A percentile compares a stretch with the other conserved stretches of the same genome.
Evolutionary conservation across 2,797 vertebrate species (phyloP).

Genomic region (Pangasius krempfi): DNA sequence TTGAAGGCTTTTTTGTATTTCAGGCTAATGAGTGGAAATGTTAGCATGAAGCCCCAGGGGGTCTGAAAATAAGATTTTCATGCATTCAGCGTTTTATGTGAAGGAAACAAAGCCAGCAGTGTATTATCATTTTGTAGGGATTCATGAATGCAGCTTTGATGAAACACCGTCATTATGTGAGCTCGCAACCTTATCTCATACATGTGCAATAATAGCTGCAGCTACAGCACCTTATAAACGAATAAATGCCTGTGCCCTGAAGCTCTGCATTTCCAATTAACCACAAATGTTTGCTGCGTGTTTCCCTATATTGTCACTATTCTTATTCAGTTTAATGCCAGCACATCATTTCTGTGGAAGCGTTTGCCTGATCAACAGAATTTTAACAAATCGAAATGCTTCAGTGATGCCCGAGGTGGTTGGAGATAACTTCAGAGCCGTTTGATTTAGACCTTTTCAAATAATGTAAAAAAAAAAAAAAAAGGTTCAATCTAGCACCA

Average conservation of each 20-base stretch:
- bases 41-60: conserved; percentile 24
- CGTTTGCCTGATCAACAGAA: conserved; percentile 19
- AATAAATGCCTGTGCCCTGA: neutral
- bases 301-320: conserved; percentile 7
- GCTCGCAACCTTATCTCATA: conserved; percentile 24
- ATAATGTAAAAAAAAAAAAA: neutral
- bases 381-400: neutral
- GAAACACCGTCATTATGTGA: conserved; percentile 45
- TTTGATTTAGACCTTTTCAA: neutral
- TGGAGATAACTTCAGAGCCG: neutral
- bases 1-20: conserved; percentile 6
- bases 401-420: neutral
- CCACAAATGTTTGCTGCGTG: conserved; percentile 2
- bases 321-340: conserved; percentile 12
- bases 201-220: conserved; percentile 25
- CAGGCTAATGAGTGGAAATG: conserved; percentile 41
- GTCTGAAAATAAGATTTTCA: conserved; percentile 10
- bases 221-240: conserved; percentile 12
- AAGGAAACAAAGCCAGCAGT: conserved; percentile 23
- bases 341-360: neutral
- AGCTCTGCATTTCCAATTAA: conserved; percentile 9
- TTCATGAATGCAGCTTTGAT: conserved; percentile 39
- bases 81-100: conserved; percentile 9
- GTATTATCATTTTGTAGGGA: conserved; percentile 38
- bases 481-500: neutral